These are phyloP conservation scores for Asbolus verrucosus DNA, from an alignment of 1,140 invertebrate species.

Conservation along the genomic window DNA sequence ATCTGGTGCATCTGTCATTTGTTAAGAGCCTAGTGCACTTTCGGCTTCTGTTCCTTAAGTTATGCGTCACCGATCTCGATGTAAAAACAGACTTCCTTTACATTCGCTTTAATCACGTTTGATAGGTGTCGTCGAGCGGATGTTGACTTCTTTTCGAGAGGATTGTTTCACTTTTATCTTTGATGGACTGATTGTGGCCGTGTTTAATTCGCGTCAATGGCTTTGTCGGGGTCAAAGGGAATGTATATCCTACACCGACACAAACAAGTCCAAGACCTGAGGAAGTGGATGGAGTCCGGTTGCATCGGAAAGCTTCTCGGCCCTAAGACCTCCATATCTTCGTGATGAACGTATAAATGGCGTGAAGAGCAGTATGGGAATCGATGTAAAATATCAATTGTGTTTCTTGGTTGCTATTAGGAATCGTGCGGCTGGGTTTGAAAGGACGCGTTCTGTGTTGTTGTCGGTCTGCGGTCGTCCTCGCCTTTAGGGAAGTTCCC, in stretches of 20 bases:
- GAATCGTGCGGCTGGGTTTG: background rate
- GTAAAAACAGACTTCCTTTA: constrained; percentile 34
- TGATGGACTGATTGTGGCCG: background rate
- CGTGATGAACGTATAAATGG: too few relatives aligned
- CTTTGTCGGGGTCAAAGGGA: background rate
- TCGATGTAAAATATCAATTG: too few relatives aligned
- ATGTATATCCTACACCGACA: too few relatives aligned
- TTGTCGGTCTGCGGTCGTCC: background rate
- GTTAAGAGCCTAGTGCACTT: constrained; percentile 20
- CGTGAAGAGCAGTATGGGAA: too few relatives aligned
- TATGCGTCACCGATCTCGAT: constrained; percentile 22
- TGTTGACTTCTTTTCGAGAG: constrained; percentile 19
- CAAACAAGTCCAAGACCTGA: too few relatives aligned
- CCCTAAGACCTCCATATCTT: too few relatives aligned
- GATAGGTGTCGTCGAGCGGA: constrained; percentile 36
- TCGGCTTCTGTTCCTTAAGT: constrained; percentile 21
- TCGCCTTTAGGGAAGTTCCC: background rate
- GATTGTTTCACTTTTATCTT: constrained; percentile 13
- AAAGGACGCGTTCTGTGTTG: background rate
- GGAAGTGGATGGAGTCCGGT: too few relatives aligned
- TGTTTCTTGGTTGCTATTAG: too few relatives aligned
- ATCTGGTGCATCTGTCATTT: constrained; percentile 30
- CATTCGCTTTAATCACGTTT: constrained; percentile 27
- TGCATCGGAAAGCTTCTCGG: too few relatives aligned
- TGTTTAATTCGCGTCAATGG: constrained; percentile 27